These are phyloP conservation scores for Lathamus discolor DNA, from an alignment of 2,113 vertebrate species.

Conservation along the genomic window DNA sequence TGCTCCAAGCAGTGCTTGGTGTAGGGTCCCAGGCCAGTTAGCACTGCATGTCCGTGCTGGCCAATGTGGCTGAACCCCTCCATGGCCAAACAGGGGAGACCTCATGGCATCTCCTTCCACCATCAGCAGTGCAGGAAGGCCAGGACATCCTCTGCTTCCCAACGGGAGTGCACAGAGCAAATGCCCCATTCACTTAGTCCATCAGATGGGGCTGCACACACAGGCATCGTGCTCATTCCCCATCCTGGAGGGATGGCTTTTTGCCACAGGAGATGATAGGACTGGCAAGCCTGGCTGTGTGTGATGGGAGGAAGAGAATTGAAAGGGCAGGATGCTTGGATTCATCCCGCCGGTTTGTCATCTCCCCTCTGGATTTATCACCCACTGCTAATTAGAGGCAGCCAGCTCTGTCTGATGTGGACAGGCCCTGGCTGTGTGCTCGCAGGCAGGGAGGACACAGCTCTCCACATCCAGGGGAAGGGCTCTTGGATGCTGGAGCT, in stretches of 20 bases:
- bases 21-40: neutral
- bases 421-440: neutral
- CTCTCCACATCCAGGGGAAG: neutral
- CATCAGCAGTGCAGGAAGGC: neutral
- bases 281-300: neutral
- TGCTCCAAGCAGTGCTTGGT: accelerated
- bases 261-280: neutral
- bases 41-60: neutral
- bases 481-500: neutral
- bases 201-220: neutral
- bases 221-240: neutral
- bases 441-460: neutral
- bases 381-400: slow-evolving; percentile 9
- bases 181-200: accelerated
- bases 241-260: neutral
- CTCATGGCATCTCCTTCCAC: neutral
- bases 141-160: neutral
- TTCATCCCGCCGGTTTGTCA: neutral
- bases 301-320: neutral
- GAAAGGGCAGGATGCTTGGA: neutral
- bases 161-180: neutral
- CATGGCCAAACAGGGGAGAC: neutral
- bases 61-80: neutral
- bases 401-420: neutral
- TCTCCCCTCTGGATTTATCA: slow-evolving; percentile 19